Base-by-base conservation (phyloP, 2,888 invertebrate genomes). In the Lissocephala sabroskyi region DNA sequence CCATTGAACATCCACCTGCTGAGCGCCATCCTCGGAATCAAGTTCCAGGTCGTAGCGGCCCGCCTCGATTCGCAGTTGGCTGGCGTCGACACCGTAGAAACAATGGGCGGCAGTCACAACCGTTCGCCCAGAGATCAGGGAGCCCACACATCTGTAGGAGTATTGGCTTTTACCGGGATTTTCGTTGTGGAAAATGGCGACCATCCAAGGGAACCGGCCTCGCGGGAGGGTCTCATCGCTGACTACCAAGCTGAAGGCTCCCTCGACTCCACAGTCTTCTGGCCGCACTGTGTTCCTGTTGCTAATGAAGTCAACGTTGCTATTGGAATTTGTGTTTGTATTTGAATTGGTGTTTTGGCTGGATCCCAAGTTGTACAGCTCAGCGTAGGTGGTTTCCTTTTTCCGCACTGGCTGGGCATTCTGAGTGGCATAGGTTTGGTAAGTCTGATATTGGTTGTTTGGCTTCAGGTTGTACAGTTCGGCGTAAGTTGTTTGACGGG, bases 171-270 rank as follows among this genome's bases (percentile, higher is more conserved):
- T 5, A 35, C 51, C 63, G 14, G 18, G 1, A 33, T 51, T 64
- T 18, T 7, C 49, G 18, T 64, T 56, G 9, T 49, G 42, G 23
- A 64, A 90, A 14, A 90, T 84, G 0, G 89, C 89, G 0, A 85
- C 87, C 32, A 89, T 68, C 90, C 90, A 90, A 0, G 90, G 90
- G 86, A 89, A 88, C 32, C 88, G 87, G 1, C 87, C 87, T 2
- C 85, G 80, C 3, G 56, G 52, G 9, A 79, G 10, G 1, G 51
- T 49, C 3, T 63, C 61, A 0, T 80, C 80, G 0, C 78, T 77
- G 32, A 45, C 19, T 30, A 68, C 60, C 9, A 68, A 42, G 1
- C 62, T 65, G 10, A 58, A 16, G 0, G 70, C 49, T 0, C 65
- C 71, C 32, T 81, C 77, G 4, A 52, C 19, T 1, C 80, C 80